A percentile compares a stretch with the other conserved stretches of the same genome.
These are phyloP conservation scores for Felis chaus DNA, from an alignment of 2,113 vertebrate species.

Conservation along the genomic window DNA sequence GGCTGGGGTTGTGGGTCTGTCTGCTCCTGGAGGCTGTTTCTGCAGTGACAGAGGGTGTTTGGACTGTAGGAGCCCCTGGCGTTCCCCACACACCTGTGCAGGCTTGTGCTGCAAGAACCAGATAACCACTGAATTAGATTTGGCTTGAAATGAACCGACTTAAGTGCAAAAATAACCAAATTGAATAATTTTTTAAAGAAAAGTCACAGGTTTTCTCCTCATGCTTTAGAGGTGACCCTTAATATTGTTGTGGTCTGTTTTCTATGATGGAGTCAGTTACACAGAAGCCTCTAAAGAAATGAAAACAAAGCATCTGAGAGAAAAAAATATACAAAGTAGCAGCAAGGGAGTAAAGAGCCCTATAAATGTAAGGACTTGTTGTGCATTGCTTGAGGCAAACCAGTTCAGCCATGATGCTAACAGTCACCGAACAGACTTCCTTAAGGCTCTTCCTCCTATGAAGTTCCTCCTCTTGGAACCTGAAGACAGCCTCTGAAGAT, in stretches of 20 bases:
- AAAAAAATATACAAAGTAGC: neutral
- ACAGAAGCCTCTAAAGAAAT: conserved; percentile 13
- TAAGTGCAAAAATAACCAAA: neutral
- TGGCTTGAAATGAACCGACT: neutral
- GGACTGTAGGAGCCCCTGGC: neutral
- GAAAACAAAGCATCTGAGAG: conserved; percentile 41
- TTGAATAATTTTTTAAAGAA: neutral
- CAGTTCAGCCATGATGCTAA: neutral
- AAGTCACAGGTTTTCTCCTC: neutral
- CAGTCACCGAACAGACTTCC: neutral
- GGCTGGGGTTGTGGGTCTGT: neutral
- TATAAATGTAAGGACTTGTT: conserved; percentile 28
- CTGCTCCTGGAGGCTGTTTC: neutral
- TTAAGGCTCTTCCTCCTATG: neutral
- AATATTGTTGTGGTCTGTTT: neutral
- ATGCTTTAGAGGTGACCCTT: neutral
- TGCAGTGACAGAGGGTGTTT: neutral
- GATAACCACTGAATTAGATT: neutral
- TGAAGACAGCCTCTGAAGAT: neutral
- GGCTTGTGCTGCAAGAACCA: neutral
- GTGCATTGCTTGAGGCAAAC: conserved; percentile 12
- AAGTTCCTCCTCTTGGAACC: neutral
- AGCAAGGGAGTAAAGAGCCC: neutral
- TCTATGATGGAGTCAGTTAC: neutral
- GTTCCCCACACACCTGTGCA: accelerated